A percentile compares a stretch with the other conserved stretches of the same genome.
phyloP scores from a whole-genome alignment of 2,113 vertebrate species.

The Ochotona princeps region DNA sequence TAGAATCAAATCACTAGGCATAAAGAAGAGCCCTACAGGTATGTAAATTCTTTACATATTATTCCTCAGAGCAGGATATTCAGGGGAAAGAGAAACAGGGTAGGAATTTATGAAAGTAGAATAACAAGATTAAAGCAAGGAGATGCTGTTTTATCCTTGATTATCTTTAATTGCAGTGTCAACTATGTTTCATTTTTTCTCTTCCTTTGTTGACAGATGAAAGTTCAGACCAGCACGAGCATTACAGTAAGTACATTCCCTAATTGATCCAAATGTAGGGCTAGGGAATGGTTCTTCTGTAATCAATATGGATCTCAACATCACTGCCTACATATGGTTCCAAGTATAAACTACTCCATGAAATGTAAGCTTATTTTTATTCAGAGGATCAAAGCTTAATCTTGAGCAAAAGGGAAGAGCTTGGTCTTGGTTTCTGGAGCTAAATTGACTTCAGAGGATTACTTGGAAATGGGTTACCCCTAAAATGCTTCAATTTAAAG shows the following conservation, averaged over 20 bases:
- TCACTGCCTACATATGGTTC: neutral
- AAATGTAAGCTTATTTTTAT: neutral
- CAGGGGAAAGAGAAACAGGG: neutral
- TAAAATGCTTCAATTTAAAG: slow-evolving; percentile 25
- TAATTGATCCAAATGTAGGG: neutral
- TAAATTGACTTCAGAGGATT: neutral
- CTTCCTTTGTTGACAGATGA: slow-evolving; percentile 81
- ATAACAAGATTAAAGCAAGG: neutral
- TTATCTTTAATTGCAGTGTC: neutral
- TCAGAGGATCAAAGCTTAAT: neutral
- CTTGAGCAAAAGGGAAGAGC: neutral
- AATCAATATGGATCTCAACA: neutral
- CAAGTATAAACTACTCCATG: neutral
- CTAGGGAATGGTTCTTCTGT: neutral
- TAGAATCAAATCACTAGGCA: neutral
- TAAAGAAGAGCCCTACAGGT: neutral
- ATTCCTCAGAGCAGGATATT: neutral
- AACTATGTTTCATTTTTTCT: neutral
- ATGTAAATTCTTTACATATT: neutral
- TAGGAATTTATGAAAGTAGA: neutral
- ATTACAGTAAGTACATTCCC: slow-evolving; percentile 81
- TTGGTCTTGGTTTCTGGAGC: neutral
- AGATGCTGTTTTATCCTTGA: neutral
- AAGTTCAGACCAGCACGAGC: slow-evolving; percentile 74
- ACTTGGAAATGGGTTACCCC: neutral